Base-by-base conservation (phyloP, 2,113 vertebrate species). In the Neofelis nebulosa region DNA sequence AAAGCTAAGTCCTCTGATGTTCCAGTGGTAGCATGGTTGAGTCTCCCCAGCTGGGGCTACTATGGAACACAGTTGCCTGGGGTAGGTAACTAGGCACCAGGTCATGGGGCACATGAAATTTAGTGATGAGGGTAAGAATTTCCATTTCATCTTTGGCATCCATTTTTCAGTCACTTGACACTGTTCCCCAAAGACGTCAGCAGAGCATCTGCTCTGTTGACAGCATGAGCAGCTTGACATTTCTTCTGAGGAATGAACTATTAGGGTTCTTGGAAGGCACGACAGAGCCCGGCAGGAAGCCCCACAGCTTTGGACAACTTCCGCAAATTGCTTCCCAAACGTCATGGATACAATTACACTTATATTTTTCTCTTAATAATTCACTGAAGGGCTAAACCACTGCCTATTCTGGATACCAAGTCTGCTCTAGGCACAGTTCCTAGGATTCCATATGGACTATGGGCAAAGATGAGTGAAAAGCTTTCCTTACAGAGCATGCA, bases 131-230 rank as follows among this genome's bases (percentile, higher is more conserved):
- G n/a, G 29, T 27, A 86, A 93, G 55, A 61, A 29, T 61, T 74
- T 36, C 45, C 33, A 48, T 55, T 84, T 55, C 7, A 36, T 76
- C 50, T 41, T 65, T 97, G 76, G 91, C 89, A 95, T 96, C 73
- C 27, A 63, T 88, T 93, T 96, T 74, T 36, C 48, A 97, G 52
- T 78, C 78, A 91, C 93, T 96, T 92, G 87, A 95, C 89, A 92
- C 94, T 55, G 55, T 92, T 98, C 66, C 74, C 68, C 71, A 85
- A 91, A 97, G 94, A 95, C 25, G 25, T 97, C 95, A 80, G 81
- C 23, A 36, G 66, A 97, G 91, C 98, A 97, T 97, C 95, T 97
- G 97, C 84, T 97, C 73, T 55, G 83, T 80, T 95, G 89, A 91
- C 91, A 95, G 95, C 86, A 15, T 1, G 79, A 88, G 94, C 41